A percentile compares a stretch with the other conserved stretches of the same genome.
Conservation (phyloP, 2,797 vertebrate genomes). For the Bufotes viridis region DNA sequence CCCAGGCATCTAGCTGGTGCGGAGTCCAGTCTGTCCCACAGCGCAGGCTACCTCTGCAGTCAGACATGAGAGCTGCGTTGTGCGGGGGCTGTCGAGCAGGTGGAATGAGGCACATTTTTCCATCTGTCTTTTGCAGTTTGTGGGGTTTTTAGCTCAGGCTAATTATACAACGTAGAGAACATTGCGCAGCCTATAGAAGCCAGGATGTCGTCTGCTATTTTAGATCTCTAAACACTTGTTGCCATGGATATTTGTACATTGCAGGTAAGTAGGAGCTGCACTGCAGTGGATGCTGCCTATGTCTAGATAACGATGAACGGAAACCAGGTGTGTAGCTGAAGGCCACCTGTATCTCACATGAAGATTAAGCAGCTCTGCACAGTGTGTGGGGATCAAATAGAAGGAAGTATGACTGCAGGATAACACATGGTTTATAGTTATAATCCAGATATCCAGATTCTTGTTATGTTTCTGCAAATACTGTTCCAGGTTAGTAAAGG, state of each 20-base stretch:
- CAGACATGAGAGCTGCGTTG: not conserved
- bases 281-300: not conserved
- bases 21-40: not conserved
- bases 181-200: not conserved
- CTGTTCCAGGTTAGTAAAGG: too few species aligned
- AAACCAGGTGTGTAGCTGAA: too few species aligned
- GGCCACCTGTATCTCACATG: too few species aligned
- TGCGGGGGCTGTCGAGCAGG: constrained; percentile 28
- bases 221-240: not conserved
- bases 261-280: not conserved
- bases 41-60: not conserved
- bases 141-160: not conserved
- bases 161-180: constrained; percentile 4
- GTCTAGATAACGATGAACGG: not conserved
- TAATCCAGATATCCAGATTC: too few species aligned
- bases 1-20: not conserved
- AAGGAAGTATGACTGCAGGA: too few species aligned
- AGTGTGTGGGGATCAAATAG: not conserved
- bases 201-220: not conserved
- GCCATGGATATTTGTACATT: constrained; percentile 6
- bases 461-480: too few species aligned
- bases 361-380: too few species aligned
- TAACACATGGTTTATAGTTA: too few species aligned
- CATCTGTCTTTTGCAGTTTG: constrained; percentile 24
- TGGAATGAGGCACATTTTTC: constrained; percentile 22